phyloP scores from a whole-genome alignment of 2,888 invertebrate genomes.

The Clunio marinus region DNA sequence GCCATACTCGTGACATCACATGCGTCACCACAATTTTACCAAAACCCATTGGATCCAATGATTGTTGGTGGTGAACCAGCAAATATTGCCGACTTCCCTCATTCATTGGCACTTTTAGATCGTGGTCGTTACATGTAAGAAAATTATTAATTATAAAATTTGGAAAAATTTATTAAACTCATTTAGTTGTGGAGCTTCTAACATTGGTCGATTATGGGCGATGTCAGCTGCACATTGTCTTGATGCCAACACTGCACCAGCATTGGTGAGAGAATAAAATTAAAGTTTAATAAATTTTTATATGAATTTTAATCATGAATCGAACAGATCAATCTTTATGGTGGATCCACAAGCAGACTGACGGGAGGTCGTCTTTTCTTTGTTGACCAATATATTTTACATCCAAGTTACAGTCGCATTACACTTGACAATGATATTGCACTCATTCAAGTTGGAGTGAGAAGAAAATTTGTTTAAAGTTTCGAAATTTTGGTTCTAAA shows the following conservation, averaged over 20 bases:
- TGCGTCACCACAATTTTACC: too few relatives aligned
- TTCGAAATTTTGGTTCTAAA: neutral
- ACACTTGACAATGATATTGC: constrained; percentile 20
- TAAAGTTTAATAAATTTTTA: neutral
- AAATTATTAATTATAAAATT: neutral
- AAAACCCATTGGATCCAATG: neutral
- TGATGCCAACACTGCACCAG: neutral
- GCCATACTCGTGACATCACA: too few relatives aligned
- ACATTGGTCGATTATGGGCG: constrained; percentile 6
- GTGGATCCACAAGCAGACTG: constrained; percentile 27
- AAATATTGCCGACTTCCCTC: constrained; percentile 8
- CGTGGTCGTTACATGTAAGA: neutral
- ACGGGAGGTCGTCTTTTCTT: constrained; percentile 18
- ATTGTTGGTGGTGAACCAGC: constrained; percentile 18
- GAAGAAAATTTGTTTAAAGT: neutral
- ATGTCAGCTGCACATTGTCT: constrained; percentile 32
- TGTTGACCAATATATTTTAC: neutral
- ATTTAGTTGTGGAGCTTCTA: constrained; percentile 22
- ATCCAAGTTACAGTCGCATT: constrained; percentile 17
- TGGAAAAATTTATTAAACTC: neutral
- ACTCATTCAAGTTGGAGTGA: neutral
- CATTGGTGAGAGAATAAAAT: neutral
- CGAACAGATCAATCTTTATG: neutral
- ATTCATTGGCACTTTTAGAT: constrained; percentile 2
- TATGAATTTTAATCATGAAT: neutral